phyloP scores from a whole-genome alignment of 2,888 invertebrate species.

The Sarcophaga rosellei region DNA sequence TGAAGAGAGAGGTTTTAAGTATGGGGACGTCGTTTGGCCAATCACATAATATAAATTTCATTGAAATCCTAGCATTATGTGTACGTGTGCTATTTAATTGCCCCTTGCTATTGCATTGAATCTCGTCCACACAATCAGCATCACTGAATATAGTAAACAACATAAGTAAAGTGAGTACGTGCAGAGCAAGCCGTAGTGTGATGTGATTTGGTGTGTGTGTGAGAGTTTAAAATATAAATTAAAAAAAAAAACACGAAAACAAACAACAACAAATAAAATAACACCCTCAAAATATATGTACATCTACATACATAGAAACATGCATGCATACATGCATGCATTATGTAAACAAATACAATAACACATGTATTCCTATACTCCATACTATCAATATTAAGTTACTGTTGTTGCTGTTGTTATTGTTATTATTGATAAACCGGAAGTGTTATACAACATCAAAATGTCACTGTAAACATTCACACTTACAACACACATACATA shows the following conservation, averaged over 20 bases:
- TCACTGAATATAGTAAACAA: no score
- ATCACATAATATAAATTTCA: no score
- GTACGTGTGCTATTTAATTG: no score
- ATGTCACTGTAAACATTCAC: constrained; percentile 38
- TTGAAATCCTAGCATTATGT: no score
- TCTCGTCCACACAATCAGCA: no score
- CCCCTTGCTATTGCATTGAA: no score
- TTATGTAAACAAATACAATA: no score
- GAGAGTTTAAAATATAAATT: constrained; percentile 5
- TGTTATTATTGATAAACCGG: constrained; percentile 59
- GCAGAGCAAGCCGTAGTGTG: no score
- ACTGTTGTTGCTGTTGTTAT: constrained; percentile 2
- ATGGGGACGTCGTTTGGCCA: no score
- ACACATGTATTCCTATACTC: not conserved
- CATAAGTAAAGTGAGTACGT: no score
- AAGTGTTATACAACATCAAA: constrained; percentile 61
- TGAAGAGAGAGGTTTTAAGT: no score
- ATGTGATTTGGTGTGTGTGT: not conserved
- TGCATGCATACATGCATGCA: not conserved
- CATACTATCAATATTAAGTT: constrained; percentile 29
- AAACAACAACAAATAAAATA: constrained; percentile 27
- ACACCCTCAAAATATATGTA: not conserved
- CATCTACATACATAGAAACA: not conserved
- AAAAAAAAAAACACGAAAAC: not conserved
- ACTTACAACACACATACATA: not conserved